Base-by-base conservation (phyloP, 2,113 vertebrate species). In the Megaceryle torquata region DNA sequence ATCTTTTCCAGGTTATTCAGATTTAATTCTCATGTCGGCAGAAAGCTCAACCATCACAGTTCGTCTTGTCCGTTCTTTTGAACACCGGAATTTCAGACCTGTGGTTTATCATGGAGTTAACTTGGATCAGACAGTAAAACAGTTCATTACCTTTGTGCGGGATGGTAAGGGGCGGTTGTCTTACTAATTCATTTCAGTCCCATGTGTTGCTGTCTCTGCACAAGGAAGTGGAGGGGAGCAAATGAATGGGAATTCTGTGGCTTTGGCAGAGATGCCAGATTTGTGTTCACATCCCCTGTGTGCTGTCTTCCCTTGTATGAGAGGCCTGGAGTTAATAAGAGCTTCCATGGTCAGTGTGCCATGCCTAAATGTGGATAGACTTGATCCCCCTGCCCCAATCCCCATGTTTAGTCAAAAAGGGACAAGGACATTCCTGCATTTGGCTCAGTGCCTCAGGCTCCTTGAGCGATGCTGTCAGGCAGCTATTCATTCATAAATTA, bases 61-160 rank as follows among this genome's bases (percentile, higher is more conserved):
- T n/a, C 99, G 99, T 3, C 97, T 99, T 6, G 98, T 99, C 31
- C 97, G 99, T 43, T 99, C 99, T 6, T 99, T 99, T 64, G 97
- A 99, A 29, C 98, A 99, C 96, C 97, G 98, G 3, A 99, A 99
- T 95, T 99, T 99, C 96, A 98, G 93, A 19, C 98, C 98, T 1
- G 87, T 99, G 5, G 99, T 99, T 10, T 99, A 98, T 87, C 98
- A 96, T 24, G 96, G 96, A 4, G 98, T 99, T 26, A 44, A 94
- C 50, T 61, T 99, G 89, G 97, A 98, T 10, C 99, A 99, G 85
- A 98, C 98, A 8, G 98, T 99, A 29, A 97, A 96, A 71, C 98
- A 99, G n/a, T 99, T 99, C 86, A 97, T 99, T 4, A 44, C 88
- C 43, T 97, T 98, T 56, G 98, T 99, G 44, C 97, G 19, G 82